A percentile compares a stretch with the other conserved stretches of the same genome.
Evolutionary conservation across 2,888 invertebrate genomes (phyloP).

Genomic region (Cloeon dipterum): DNA sequence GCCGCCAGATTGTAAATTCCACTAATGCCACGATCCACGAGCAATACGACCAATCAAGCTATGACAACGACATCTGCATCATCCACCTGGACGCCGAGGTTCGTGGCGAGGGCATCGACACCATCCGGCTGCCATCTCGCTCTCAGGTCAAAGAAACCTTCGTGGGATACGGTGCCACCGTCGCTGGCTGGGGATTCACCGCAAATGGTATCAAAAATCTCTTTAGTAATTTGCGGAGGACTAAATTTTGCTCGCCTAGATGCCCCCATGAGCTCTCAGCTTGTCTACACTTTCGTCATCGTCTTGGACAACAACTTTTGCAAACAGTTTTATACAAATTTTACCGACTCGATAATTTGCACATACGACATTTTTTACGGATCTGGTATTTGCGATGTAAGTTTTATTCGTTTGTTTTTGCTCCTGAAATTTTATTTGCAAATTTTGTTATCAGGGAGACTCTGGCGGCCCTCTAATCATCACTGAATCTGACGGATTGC

Average conservation of each 20-base stretch:
- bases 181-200: constrained; percentile 1
- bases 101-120: constrained; percentile 8
- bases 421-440: too few species aligned
- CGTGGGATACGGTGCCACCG: background rate
- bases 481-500: too few species aligned
- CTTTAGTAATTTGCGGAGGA: too few species aligned
- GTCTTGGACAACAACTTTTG: constrained; percentile 17
- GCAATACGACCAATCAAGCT: constrained; percentile 7
- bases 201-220: constrained; percentile 1
- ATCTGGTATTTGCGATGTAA: constrained; percentile 15
- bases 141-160: background rate
- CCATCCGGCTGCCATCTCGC: constrained; percentile 4
- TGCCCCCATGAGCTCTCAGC: constrained; percentile 3
- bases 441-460: too few species aligned
- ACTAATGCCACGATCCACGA: constrained; percentile 9
- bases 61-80: constrained; percentile 12
- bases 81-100: constrained; percentile 9
- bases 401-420: too few species aligned
- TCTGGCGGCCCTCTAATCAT: too few species aligned
- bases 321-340: constrained; percentile 9
- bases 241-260: background rate
- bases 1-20: constrained; percentile 6
- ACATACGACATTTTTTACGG: constrained; percentile 14
- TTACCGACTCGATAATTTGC: constrained; percentile 15
- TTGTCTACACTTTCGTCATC: constrained; percentile 12